Evolutionary conservation across 2,797 vertebrate species (phyloP), one percentile per base, ranked within the genome.

Genomic region (Leptodactylus fallax): DNA sequence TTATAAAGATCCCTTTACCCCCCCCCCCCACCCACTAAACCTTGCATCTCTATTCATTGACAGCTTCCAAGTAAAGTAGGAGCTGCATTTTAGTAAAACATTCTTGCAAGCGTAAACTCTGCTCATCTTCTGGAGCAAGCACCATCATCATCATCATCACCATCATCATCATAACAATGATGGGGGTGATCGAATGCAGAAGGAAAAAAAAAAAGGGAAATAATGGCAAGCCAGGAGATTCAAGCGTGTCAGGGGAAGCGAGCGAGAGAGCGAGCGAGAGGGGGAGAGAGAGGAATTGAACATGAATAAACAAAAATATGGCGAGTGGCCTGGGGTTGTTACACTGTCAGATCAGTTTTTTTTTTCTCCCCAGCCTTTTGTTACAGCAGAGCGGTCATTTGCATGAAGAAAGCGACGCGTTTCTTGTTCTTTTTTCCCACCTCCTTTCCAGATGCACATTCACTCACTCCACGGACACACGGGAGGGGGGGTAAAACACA

Each of bases 261-360:
- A 27, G 51, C 19, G 45, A 63, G 27, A n/a, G 91, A 85, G 1
- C 86, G 13, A 90, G 51, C 51, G 51, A 53, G 51, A 12, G 51
- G 12, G 51, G 51, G 51, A 9, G 12, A 12, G 51, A 53, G 90
- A 19, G 90, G 92, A 87, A 91, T 90, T 90, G 91, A 91, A 92
- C 91, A 91, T 92, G 92, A 91, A 94, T 93, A 93, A 93, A 94
- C 92, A 93, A 93, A 93, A 94, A 94, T 93, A 94, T 94, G 94
- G 93, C 94, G 93, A 94, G 94, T 94, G 93, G 94, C 93, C 92
- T 92, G 92, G 87, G 93, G 93, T 93, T 93, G 92, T 92, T 91
- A 91, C 92, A 91, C 91, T 92, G 92, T 93, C 92, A 93, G 90
- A 92, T 92, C 91, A 91, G 7, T 90, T 92, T 92, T 90, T 88